Base-by-base conservation (phyloP, 2,888 invertebrate species). In the Coelopa pilipes region DNA sequence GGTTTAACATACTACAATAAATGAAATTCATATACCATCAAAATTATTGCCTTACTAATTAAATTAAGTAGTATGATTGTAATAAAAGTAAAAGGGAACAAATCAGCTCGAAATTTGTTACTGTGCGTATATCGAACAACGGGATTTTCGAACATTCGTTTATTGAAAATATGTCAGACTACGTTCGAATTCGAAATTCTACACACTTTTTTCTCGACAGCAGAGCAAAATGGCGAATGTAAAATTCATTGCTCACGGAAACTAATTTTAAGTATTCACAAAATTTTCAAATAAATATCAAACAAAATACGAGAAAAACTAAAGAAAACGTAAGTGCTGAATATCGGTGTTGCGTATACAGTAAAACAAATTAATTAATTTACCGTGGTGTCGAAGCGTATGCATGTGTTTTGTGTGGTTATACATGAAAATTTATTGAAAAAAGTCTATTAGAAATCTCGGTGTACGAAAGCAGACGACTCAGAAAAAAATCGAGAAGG, bases 161-260 rank as follows among this genome's bases (percentile, higher is more conserved):
- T 34, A 34, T 34, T 7, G 34, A 53, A 15, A 53, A 53, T 15
- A 53, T 53, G 53, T 15, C 53, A 53, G n/a, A 53, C 2, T 53
- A 4, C n/a, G 53, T 53, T 53, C 53, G 53, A 60, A 13, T 60
- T 70, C 70, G 70, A 70, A 47, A 70, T 75, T 76, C 75, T 75
- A 73, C 73, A 76, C 75, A 73, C 74, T 77, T 78, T 78, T 78
- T 73, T 74, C 74, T 74, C 74, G 74, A 17, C 45, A 19, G 75
- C 71, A 70, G 74, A 76, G 75, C 77, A 79, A 78, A 77, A 79
- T 79, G 79, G 79, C 78, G 78, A 78, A 77, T 69, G 70, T 74
- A 74, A 75, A 74, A 74, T 74, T 76, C 72, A 75, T 78, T 70
- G 76, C 73, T 77, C 72, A 77, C 74, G 76, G 78, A 78, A 76